Conservation (phyloP, 2,888 invertebrate genomes). For the Drosophila austrosaltans region DNA sequence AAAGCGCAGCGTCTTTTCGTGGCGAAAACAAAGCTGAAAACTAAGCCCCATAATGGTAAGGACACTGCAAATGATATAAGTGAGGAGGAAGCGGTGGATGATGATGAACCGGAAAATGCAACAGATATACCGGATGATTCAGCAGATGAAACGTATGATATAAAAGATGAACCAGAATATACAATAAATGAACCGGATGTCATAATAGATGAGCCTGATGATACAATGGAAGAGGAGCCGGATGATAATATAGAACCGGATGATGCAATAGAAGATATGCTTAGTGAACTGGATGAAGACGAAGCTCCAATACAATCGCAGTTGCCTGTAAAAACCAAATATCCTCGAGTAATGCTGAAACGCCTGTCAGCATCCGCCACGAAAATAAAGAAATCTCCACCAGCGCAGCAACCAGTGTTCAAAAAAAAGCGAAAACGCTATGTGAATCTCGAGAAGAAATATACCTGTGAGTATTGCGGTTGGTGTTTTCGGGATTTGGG, state of each 20-base stretch:
- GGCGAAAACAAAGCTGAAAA: conserved; percentile 14
- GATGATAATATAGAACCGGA: background rate
- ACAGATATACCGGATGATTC: no score
- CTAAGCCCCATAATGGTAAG: background rate
- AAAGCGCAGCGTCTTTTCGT: conserved; percentile 31
- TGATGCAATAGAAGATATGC: background rate
- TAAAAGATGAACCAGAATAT: no score
- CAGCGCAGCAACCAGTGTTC: background rate
- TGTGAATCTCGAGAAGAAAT: conserved; percentile 47
- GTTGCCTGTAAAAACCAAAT: conserved; percentile 11
- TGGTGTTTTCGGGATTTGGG: conserved; percentile 58
- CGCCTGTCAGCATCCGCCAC: background rate
- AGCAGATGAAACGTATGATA: no score
- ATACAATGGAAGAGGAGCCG: background rate
- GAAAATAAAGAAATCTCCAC: background rate
- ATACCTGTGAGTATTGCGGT: conserved; percentile 60
- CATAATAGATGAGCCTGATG: no score
- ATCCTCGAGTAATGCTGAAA: conserved; percentile 35
- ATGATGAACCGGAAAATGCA: no score
- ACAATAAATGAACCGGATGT: background rate
- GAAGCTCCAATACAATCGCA: background rate
- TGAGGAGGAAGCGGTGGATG: background rate
- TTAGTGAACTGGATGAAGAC: background rate
- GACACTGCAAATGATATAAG: background rate
- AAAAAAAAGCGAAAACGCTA: conserved; percentile 1